phyloP scores from a whole-genome alignment of 2,797 vertebrate genomes.

The Mastacembelus armatus region DNA sequence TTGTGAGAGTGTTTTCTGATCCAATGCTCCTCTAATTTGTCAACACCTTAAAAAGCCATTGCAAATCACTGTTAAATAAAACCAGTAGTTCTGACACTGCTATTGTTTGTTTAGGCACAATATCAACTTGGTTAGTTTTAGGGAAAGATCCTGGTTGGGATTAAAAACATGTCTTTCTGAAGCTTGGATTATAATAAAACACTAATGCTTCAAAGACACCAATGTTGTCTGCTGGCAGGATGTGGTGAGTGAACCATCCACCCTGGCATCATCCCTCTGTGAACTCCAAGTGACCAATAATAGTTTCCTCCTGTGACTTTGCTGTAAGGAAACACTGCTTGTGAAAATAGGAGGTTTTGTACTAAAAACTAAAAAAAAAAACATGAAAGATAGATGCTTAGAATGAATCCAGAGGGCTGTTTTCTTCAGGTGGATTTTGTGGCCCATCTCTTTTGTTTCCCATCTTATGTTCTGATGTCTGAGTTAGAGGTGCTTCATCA shows the following conservation, averaged over 20 bases:
- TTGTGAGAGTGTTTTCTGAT: neutral
- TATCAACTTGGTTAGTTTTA: neutral
- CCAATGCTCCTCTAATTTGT: neutral
- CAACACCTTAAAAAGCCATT: neutral
- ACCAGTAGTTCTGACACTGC: neutral
- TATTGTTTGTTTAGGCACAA: neutral
- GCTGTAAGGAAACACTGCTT: neutral
- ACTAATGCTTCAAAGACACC: neutral
- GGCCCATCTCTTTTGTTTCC: too few relatives aligned
- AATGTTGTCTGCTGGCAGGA: neutral
- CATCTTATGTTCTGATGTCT: too few relatives aligned
- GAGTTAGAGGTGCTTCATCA: too few relatives aligned
- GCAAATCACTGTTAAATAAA: neutral
- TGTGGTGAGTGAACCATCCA: neutral
- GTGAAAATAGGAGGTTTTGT: too few relatives aligned
- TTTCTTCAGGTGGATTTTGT: too few relatives aligned
- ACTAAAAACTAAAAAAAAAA: too few relatives aligned
- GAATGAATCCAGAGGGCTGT: too few relatives aligned
- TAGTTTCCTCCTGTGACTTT: neutral
- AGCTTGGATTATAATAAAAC: neutral
- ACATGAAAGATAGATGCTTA: too few relatives aligned
- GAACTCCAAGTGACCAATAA: neutral
- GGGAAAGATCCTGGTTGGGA: neutral
- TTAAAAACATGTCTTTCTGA: neutral
- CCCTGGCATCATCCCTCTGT: too few relatives aligned